A percentile compares a stretch with the other conserved stretches of the same genome.
Evolutionary conservation across 2,888 invertebrate species (phyloP).

Genomic region (Leucoptera coffeella): DNA sequence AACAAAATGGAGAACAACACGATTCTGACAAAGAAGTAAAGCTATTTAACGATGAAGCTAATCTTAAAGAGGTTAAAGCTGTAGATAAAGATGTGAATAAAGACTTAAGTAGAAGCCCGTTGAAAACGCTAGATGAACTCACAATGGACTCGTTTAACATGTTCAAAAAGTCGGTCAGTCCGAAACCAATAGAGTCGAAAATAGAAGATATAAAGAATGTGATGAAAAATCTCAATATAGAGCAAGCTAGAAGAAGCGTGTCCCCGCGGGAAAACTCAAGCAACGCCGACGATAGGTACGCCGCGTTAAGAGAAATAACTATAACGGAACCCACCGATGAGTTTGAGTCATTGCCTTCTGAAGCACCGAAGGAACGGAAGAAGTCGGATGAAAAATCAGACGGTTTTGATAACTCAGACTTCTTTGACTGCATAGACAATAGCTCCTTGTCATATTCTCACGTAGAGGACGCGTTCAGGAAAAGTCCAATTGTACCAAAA

Average conservation of each 20-base stretch:
- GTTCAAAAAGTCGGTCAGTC: slow-evolving; percentile 37
- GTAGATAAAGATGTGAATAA: slow-evolving; percentile 18
- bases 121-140: slow-evolving; percentile 32
- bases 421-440: slow-evolving; percentile 48
- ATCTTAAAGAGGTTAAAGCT: slow-evolving; percentile 23
- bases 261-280: slow-evolving; percentile 44
- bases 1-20: slow-evolving; percentile 14
- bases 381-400: slow-evolving; percentile 48
- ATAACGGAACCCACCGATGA: slow-evolving; percentile 57
- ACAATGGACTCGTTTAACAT: slow-evolving; percentile 34
- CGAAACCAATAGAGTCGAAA: slow-evolving; percentile 39
- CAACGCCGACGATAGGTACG: slow-evolving; percentile 62
- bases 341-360: slow-evolving; percentile 37
- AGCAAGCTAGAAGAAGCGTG: slow-evolving; percentile 25
- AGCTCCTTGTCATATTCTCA: slow-evolving; percentile 42
- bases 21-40: slow-evolving; percentile 34
- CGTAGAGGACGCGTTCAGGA: slow-evolving; percentile 44
- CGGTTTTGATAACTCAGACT: slow-evolving; percentile 45
- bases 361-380: slow-evolving; percentile 40
- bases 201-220: slow-evolving; percentile 43
- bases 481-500: slow-evolving; percentile 23
- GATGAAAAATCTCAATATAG: slow-evolving; percentile 36
- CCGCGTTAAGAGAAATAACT: slow-evolving; percentile 73
- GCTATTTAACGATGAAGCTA: too few relatives aligned
- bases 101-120: slow-evolving; percentile 19